Percentiles rank a stretch among this genome's conserved stretches.
Conservation (phyloP, 2,888 invertebrate genomes). For the Sipunculus nudus region DNA sequence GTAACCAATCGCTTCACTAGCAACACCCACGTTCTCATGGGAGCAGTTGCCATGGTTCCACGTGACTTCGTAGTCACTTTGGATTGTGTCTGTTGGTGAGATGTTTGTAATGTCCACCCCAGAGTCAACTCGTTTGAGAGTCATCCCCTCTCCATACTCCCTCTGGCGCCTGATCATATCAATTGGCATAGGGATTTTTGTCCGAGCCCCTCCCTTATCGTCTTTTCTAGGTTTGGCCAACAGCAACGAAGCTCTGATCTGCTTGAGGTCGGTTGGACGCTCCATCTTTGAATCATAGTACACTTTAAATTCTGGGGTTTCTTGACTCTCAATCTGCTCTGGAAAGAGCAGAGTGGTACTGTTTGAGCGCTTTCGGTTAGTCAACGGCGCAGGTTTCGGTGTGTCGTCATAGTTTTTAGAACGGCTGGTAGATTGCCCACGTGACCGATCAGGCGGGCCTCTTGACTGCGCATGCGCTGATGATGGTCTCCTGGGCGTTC, state of each 20-base stretch:
- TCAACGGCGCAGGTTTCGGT: not conserved
- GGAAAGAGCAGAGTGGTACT: slow-evolving; percentile 1
- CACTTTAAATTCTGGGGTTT: not conserved
- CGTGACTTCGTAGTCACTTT: no score
- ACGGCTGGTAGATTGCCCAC: no score
- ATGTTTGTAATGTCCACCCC: slow-evolving; percentile 42
- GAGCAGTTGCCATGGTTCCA: no score
- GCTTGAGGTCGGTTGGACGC: not conserved
- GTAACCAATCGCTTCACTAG: no score
- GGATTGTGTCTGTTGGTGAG: slow-evolving; percentile 28
- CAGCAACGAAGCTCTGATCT: no score
- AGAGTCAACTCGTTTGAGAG: slow-evolving; percentile 37
- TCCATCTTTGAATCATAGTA: not conserved
- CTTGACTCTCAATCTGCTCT: not conserved
- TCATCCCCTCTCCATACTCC: not conserved
- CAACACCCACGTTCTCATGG: no score
- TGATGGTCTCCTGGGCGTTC: not conserved
- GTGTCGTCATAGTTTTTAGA: no score
- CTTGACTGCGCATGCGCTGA: not conserved
- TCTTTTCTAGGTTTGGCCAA: slow-evolving; percentile 32
- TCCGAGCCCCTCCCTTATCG: slow-evolving; percentile 15
- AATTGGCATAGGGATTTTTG: slow-evolving; percentile 31
- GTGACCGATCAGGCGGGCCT: slow-evolving; percentile 6
- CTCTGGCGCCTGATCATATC: not conserved
- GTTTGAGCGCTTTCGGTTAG: not conserved